Evolutionary conservation across 1,140 invertebrate genomes (phyloP), one percentile per base, ranked within the genome.

Genomic region (Formica exsecta): DNA sequence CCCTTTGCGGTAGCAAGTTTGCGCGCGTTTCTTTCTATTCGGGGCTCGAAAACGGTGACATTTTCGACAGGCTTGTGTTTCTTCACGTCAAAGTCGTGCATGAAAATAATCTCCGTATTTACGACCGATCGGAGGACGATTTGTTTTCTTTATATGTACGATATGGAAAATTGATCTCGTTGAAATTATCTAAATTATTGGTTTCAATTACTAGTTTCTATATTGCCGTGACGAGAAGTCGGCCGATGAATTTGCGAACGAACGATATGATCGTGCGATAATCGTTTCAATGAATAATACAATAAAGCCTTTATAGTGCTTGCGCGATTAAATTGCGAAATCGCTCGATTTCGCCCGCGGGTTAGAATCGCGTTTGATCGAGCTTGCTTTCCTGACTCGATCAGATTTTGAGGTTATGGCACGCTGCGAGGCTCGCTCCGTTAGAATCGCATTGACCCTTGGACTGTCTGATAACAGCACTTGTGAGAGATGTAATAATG

Each of bases 371-470:
- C 22, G 11, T 32, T 41, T 16, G 19, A 59, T 3, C 68, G 57
- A 44, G 29, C 44, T 32, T 51, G 84, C 64, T 59, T 85, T 77
- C 62, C 16, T n/a, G 22, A 38, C 38, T 25, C n/a, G 32, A 13
- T 6, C 41, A 38, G 36, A 85, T 79, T 86, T 86, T 80, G 64
- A 86, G 51, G 64, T 86, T 86, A 86, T 59, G 25, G 16, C 32
- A 25, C 32, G 38, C 16, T 38, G 25, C 19, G 16, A 22, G n/a
- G 2, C 22, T 48, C 48, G 41, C 32, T 48, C 70, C 71, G 73
- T 84, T 64, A 77, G 22, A 25, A 51, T 76, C 62, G 19, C 29
- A 36, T 77, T 64, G 62, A 85, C 48, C 81, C 9, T 77, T 77
- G 81, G 73, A 64, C 44, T 11, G 25, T 73, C 11, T 48, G 79